These are phyloP conservation scores for Otis tarda DNA, from an alignment of 2,113 vertebrate species.

Conservation along the genomic window DNA sequence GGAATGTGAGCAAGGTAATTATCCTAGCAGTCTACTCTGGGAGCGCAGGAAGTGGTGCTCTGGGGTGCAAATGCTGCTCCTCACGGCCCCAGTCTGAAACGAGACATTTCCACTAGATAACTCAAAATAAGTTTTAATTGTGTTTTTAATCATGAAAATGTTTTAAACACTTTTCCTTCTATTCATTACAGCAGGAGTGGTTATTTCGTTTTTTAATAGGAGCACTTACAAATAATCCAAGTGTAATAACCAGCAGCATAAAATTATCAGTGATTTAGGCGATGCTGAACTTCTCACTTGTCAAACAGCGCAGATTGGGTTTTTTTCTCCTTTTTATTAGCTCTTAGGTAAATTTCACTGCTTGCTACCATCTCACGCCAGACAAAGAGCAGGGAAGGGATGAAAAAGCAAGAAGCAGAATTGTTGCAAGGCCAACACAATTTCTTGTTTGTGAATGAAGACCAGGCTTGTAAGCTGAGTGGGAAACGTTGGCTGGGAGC, in stretches of 20 bases:
- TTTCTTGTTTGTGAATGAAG: conserved; percentile 75
- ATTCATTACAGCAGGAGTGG: conserved; percentile 65
- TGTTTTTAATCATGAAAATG: conserved; percentile 60
- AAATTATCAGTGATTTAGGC: conserved; percentile 72
- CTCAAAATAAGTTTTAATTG: conserved; percentile 52
- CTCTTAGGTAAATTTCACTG: conserved; percentile 74
- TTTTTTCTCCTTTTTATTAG: conserved; percentile 43
- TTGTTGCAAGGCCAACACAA: conserved; percentile 60
- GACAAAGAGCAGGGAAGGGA: conserved; percentile 70
- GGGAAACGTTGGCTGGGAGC: conserved; percentile 64
- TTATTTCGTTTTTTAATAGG: conserved; percentile 69
- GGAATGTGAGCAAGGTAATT: conserved; percentile 66
- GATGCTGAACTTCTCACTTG: conserved; percentile 69
- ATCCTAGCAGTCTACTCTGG: conserved; percentile 64
- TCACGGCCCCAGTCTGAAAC: conserved; percentile 25
- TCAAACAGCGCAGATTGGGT: conserved; percentile 52
- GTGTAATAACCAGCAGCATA: conserved; percentile 72
- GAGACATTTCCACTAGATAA: conserved; percentile 27
- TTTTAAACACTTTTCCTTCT: conserved; percentile 40
- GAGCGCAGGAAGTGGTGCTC: conserved; percentile 59
- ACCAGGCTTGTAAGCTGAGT: conserved; percentile 67
- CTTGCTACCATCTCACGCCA: conserved; percentile 58
- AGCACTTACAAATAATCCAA: conserved; percentile 74
- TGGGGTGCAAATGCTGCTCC: conserved; percentile 8
- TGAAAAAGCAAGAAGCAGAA: conserved; percentile 68